Evolutionary conservation across 92 coral and sea anemone species (phyloP).

Genomic region (Plumapathes pennacea): DNA sequence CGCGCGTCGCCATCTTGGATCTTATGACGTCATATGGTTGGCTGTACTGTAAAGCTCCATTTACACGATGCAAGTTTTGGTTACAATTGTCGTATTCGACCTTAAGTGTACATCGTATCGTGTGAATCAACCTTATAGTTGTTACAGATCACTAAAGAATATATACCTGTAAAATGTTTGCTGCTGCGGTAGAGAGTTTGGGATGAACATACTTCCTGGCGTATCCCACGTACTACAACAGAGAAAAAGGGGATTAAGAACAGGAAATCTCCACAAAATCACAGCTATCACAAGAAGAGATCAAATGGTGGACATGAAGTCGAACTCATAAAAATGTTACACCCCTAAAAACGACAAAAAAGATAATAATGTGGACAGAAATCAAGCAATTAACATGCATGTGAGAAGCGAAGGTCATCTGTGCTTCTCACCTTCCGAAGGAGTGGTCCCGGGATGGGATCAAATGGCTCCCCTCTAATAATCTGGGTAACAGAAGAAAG

Average conservation of each 20-base stretch:
- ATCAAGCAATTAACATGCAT: no score
- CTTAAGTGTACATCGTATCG: no score
- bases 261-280: neutral
- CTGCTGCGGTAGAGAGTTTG: slow-evolving; percentile 86
- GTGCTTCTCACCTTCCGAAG: slow-evolving; percentile 89
- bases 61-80: no score
- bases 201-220: slow-evolving; percentile 98
- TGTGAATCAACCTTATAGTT: no score
- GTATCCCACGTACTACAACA: slow-evolving; percentile 84
- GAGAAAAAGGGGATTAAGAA: neutral
- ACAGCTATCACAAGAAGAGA: neutral
- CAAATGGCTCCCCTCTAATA: slow-evolving; percentile 68
- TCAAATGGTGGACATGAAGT: neutral
- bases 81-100: no score
- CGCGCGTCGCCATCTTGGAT: no score
- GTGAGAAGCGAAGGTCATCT: no score
- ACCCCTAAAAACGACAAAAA: neutral
- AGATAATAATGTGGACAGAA: neutral
- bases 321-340: neutral
- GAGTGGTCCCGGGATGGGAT: slow-evolving; percentile 82
- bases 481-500: slow-evolving; percentile 37
- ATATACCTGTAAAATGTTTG: slow-evolving; percentile 90
- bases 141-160: no score
- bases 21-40: no score
- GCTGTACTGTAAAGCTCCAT: no score